phyloP scores from a whole-genome alignment of 1,140 invertebrate species.

The Drosophila pseudoananassae region DNA sequence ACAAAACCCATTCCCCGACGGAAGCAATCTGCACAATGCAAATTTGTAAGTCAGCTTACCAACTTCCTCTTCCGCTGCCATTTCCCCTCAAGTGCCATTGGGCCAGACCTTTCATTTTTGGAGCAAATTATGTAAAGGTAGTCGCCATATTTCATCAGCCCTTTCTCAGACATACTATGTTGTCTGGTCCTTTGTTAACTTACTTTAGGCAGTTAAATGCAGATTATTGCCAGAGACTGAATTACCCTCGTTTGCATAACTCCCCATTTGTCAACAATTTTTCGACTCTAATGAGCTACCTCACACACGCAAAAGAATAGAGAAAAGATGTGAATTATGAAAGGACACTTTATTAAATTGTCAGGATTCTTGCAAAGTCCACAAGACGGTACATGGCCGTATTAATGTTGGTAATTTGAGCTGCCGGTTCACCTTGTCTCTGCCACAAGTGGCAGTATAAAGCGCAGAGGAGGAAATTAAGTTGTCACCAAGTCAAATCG shows the following conservation, averaged over 20 bases:
- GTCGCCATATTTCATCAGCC: constrained; percentile 20
- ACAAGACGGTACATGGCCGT: constrained; percentile 6
- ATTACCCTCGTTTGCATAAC: background rate
- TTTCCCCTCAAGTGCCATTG: constrained; percentile 12
- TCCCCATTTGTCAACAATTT: constrained; percentile 33
- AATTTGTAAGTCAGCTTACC: constrained; percentile 54
- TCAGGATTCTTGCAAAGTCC: constrained; percentile 6
- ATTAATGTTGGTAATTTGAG: constrained; percentile 28
- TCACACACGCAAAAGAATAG: constrained; percentile 9
- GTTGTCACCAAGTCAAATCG: constrained; percentile 40
- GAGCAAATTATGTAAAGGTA: constrained; percentile 37
- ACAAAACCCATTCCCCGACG: constrained; percentile 40
- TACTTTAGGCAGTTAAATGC: constrained; percentile 1
- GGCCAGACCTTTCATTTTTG: background rate
- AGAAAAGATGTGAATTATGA: constrained; percentile 10
- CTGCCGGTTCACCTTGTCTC: constrained; percentile 16
- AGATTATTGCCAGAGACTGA: constrained; percentile 17
- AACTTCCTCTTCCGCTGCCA: constrained; percentile 37
- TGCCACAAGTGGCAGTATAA: constrained; percentile 1
- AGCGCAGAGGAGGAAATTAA: constrained; percentile 29
- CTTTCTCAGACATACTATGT: background rate
- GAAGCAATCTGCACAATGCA: constrained; percentile 68
- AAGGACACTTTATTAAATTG: constrained; percentile 12
- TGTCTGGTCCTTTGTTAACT: background rate
- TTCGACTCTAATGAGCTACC: constrained; percentile 19